A percentile compares a stretch with the other conserved stretches of the same genome.
Conservation (phyloP, 2,888 invertebrate species). For the Caenorhabditis zanzibari region DNA sequence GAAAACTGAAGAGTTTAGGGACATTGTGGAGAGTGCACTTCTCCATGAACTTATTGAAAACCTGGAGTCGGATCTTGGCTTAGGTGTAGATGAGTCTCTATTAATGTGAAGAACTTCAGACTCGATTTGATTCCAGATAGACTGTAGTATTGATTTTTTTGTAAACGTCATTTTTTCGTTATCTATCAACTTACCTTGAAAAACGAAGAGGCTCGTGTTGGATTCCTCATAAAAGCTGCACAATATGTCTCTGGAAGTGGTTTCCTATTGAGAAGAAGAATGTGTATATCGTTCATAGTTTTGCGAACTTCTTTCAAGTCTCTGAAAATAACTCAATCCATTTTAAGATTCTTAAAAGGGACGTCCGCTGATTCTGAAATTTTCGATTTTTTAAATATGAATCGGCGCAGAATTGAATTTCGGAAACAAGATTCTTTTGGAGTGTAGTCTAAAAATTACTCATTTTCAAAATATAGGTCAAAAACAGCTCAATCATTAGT, state of each 20-base stretch:
- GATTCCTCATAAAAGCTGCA: conserved; percentile 60
- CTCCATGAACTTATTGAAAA: conserved; percentile 61
- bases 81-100: conserved; percentile 26
- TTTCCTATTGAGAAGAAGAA: conserved; percentile 43
- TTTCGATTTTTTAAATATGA: no score
- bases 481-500: no score
- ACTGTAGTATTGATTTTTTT: conserved; percentile 13
- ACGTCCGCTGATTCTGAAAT: no score
- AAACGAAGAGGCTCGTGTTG: conserved; percentile 56
- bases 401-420: no score
- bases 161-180: conserved; percentile 4
- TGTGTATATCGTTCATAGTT: conserved; percentile 55
- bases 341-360: no score
- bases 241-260: conserved; percentile 29
- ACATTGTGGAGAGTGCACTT: conserved; percentile 59
- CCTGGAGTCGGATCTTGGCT: conserved; percentile 59
- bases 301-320: conserved; percentile 63
- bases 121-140: conserved; percentile 64
- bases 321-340: conserved; percentile 24
- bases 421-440: no score
- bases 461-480: no score
- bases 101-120: conserved; percentile 48
- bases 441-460: no score
- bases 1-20: conserved; percentile 47
- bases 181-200: conserved; percentile 42